Evolutionary conservation across 2,888 invertebrate species (phyloP), one percentile per base, ranked within the genome.

Genomic region (Melanostoma scalare): DNA sequence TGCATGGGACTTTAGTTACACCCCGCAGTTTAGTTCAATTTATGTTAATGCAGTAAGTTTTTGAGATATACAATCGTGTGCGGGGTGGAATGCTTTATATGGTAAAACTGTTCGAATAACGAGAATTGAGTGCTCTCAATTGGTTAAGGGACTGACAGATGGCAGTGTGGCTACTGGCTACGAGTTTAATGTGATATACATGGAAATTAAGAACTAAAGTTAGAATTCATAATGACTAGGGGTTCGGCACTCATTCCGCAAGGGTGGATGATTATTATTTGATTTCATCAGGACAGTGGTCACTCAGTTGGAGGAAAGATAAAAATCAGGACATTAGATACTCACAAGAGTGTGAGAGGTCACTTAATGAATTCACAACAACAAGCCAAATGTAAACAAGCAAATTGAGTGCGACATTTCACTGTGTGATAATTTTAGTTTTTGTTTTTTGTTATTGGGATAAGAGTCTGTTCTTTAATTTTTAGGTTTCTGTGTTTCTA

Each of bases 21-120:
- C 61, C 79, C 74, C 38, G 33, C 35, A 65, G 65, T 75, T 80
- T 60, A 68, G 72, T 68, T 55, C 46, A 68, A 73, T 82, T 81
- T 48, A 36, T 53, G 71, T 65, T 63, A 77, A 46, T 60, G 67
- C 20, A 9, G 4, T n/a, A 40, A 4, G 33, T 67, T 65, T 81
- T 33, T 6, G 55, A 55, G 76, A 81, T 76, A 55, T 1, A 20
- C 67, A 40, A 77, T 82, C 74, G 30, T 8, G 30, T 73, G 77
- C 44, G 52, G 20, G 20, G 20, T 20, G 20, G 20, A 20, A 20
- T 20, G 40, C 75, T 69, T 48, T 56, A 38, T 42, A 20, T 71
- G 46, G 52, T 20, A 3, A 44, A 42, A 60, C 20, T 58, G 46
- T 50, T 65, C 20, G 36, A 38, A 48, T 67, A 60, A 67, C 72